phyloP scores from a whole-genome alignment of 2,888 invertebrate species.

The Cryptocheilus praepositus region DNA sequence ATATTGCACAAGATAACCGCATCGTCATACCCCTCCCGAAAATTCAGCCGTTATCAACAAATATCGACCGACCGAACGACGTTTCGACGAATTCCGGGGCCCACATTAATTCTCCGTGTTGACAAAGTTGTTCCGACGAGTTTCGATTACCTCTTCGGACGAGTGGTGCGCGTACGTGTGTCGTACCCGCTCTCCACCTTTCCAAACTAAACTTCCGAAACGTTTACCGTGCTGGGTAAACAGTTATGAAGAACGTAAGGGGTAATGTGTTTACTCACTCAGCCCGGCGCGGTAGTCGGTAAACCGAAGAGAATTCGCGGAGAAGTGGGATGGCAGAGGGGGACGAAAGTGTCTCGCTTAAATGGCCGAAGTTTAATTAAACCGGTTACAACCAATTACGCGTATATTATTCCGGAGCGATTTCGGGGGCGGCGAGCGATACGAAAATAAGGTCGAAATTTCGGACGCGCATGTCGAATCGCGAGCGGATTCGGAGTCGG shows the following conservation, averaged over 20 bases:
- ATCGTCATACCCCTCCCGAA: no score
- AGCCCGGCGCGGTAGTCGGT: conserved; percentile 14
- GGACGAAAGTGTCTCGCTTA: conserved; percentile 19
- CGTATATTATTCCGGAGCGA: conserved; percentile 32
- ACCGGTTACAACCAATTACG: conserved; percentile 41
- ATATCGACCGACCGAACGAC: no score
- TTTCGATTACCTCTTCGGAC: conserved; percentile 13
- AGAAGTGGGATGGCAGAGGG: not conserved
- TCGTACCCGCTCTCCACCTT: not conserved
- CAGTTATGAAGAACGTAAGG: conserved; percentile 36
- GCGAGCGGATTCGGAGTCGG: not conserved
- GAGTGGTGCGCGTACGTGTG: not conserved
- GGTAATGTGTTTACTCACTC: conserved; percentile 30
- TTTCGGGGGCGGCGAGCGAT: not conserved
- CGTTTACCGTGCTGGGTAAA: conserved; percentile 27
- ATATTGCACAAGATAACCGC: no score
- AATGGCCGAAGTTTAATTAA: conserved; percentile 44
- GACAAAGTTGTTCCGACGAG: conserved; percentile 8
- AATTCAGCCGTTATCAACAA: no score
- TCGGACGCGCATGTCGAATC: not conserved
- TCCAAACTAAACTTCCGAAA: conserved; percentile 19
- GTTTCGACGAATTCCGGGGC: no score
- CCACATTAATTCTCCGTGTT: conserved; percentile 11
- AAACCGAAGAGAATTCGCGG: not conserved
- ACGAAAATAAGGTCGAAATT: conserved; percentile 16